These are phyloP conservation scores for Orientallactaga bullata DNA, from an alignment of 2,113 vertebrate genomes.

Conservation along the genomic window DNA sequence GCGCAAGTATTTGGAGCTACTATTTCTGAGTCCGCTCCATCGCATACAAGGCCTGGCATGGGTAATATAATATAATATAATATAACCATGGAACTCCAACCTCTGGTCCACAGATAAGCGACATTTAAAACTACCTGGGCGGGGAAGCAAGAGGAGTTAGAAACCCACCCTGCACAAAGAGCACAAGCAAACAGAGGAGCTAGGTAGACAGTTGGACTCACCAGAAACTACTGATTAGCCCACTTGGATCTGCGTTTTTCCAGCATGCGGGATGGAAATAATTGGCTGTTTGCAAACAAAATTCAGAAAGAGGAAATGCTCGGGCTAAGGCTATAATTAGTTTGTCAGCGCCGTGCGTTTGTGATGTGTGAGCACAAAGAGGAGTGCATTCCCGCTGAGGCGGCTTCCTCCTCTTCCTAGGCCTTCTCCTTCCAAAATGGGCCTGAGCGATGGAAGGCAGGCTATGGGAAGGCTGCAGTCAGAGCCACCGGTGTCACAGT, in stretches of 20 bases:
- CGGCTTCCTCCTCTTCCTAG: not conserved
- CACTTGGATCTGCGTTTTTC: conserved; percentile 55
- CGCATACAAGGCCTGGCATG: not conserved
- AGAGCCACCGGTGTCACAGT: not conserved
- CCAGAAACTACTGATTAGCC: not conserved
- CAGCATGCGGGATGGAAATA: conserved; percentile 57
- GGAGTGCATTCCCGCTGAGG: conserved; percentile 25
- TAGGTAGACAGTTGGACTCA: not conserved
- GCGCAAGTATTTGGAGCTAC: not conserved
- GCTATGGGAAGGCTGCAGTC: not conserved
- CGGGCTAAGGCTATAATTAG: conserved; percentile 75
- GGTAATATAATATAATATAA: not conserved
- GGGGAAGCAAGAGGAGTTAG: not conserved
- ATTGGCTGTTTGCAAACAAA: conserved; percentile 81
- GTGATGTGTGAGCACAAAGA: conserved; percentile 56
- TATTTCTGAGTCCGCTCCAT: not conserved
- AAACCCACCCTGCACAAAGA: not conserved
- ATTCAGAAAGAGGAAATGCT: conserved; percentile 66
- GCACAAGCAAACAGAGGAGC: not conserved
- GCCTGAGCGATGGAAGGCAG: not conserved
- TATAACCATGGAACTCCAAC: not conserved
- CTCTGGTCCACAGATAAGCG: not conserved
- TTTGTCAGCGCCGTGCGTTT: conserved; percentile 47
- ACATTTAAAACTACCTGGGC: not conserved
- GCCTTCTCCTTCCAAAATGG: not conserved